Conservation (phyloP, 2,797 vertebrate species). For the Steatocranus sp. region DNA sequence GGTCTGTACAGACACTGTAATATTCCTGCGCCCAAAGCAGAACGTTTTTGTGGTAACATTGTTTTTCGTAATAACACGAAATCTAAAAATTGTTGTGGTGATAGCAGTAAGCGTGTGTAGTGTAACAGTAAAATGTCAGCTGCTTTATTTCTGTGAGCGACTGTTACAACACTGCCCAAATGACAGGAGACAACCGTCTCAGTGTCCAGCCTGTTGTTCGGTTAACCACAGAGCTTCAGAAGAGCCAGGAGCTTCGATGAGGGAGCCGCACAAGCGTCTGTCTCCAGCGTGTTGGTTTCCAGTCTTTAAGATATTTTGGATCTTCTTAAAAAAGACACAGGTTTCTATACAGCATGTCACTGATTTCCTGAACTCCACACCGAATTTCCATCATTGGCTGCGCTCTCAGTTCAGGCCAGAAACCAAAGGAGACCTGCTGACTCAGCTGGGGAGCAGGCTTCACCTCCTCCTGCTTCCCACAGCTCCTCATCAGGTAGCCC, state of each 20-base stretch:
- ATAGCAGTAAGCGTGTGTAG: rapidly evolving
- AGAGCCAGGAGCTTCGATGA: neutral
- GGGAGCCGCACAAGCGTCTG: neutral
- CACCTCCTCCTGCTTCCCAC: neutral
- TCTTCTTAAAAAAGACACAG: neutral
- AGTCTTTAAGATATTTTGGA: neutral
- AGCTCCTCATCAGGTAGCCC: neutral
- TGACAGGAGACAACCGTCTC: neutral
- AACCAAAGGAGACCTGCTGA: neutral
- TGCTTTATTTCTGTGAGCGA: neutral
- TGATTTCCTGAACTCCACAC: neutral
- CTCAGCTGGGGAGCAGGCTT: neutral
- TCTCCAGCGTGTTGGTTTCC: neutral
- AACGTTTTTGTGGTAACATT: neutral
- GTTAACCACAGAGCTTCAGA: neutral
- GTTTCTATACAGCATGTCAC: neutral
- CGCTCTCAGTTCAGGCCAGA: neutral
- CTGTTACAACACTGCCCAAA: neutral
- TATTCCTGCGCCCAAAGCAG: neutral
- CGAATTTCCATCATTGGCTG: neutral
- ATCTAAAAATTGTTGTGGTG: neutral
- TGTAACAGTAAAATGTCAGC: neutral
- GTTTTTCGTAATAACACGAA: neutral
- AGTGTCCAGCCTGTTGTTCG: neutral
- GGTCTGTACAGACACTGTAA: neutral